Conservation (phyloP, 2,113 vertebrate genomes). For the Baryphthengus martii region DNA sequence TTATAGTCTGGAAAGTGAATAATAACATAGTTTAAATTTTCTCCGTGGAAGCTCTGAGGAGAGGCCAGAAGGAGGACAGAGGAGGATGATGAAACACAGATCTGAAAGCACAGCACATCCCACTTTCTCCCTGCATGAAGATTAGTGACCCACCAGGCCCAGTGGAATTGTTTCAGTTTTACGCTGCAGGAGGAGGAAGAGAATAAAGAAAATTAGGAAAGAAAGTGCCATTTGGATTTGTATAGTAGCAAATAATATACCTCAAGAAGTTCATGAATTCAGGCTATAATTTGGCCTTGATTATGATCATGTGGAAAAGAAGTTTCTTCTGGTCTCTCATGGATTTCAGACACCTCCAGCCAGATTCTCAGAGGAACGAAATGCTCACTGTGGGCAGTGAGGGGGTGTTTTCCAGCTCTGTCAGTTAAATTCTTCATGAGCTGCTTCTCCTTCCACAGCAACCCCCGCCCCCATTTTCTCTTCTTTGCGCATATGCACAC, state of each 20-base stretch:
- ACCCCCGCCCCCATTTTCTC: neutral
- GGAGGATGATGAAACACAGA: neutral
- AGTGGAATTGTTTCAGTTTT: neutral
- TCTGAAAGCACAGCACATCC: conserved; percentile 3
- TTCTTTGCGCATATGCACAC: neutral
- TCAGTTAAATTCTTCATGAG: neutral
- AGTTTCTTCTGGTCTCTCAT: neutral
- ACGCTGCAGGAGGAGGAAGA: neutral
- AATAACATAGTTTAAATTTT: neutral
- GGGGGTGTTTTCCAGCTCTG: conserved; percentile 11
- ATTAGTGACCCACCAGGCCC: neutral
- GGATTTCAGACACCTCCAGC: neutral
- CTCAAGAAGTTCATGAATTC: neutral
- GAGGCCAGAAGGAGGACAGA: neutral
- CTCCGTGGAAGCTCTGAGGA: neutral
- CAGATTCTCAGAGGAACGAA: neutral
- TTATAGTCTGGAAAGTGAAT: neutral
- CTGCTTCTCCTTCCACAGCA: neutral
- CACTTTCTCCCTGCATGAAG: neutral
- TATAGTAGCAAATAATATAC: neutral
- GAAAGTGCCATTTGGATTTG: neutral
- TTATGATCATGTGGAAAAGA: neutral
- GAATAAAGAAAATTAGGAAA: neutral
- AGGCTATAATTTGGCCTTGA: neutral
- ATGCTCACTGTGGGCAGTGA: neutral